Conservation (phyloP, 2,113 vertebrate species). For the Leptobrachium leishanense region DNA sequence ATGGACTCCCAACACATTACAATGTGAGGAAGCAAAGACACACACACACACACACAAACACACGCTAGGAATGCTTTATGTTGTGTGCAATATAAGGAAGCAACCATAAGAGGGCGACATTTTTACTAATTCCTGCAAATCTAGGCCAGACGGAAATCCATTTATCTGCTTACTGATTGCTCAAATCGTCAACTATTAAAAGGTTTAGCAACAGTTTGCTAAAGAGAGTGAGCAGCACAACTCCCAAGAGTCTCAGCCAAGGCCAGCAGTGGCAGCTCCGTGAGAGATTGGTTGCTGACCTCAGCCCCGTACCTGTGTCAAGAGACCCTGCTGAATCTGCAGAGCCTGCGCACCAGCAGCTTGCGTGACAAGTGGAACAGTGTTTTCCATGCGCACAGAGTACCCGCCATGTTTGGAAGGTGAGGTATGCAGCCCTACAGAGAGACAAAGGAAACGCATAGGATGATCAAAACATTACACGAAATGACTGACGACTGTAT, state of each 20-base stretch:
- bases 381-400: slow-evolving; percentile 96
- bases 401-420: slow-evolving; percentile 96
- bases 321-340: slow-evolving; percentile 94
- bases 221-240: background rate
- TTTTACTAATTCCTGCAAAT: background rate
- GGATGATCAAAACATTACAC: background rate
- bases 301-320: slow-evolving; percentile 85
- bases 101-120: background rate
- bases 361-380: slow-evolving; percentile 97
- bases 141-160: background rate
- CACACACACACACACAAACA: slow-evolving; percentile 35
- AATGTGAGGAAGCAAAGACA: slow-evolving; percentile 29
- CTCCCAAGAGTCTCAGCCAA: background rate
- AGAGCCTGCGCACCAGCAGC: slow-evolving; percentile 92
- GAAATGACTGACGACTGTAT: too few relatives aligned
- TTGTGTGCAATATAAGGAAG: background rate
- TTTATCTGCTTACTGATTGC: background rate
- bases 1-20: too few relatives aligned
- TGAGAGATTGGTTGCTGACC: background rate
- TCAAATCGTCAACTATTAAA: background rate
- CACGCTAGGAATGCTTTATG: too few relatives aligned
- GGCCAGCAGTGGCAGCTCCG: background rate
- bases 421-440: slow-evolving; percentile 88
- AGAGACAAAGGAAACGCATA: background rate
- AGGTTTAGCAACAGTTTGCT: background rate